Evolutionary conservation across 2,113 vertebrate species (phyloP), one percentile per base, ranked within the genome.

Genomic region (Pseudorectes ferrugineus): DNA sequence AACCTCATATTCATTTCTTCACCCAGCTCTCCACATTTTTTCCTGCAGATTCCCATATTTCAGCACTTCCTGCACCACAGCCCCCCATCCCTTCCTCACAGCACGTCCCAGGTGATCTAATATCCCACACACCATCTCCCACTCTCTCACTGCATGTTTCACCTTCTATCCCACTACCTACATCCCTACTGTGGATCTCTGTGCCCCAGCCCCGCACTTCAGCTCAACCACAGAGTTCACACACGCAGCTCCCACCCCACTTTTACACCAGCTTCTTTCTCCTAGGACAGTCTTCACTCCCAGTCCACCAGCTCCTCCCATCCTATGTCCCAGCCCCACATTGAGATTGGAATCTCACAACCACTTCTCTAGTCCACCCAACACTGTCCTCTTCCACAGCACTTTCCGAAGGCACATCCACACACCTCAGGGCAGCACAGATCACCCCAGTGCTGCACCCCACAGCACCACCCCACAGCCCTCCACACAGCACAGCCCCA

Each of bases 181-280:
- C 23, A 26, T 12, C 26, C 43, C 68, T n/a, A 1, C 18, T 0
- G 1, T 3, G 59, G 25, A 59, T 25, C 11, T 52, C 23, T 52
- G 35, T 36, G 10, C 16, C 26, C 35, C 62, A 75, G 38, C 12
- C 48, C 23, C 52, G 68, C 36, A 20, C 65, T 77, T 35, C 49
- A 79, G 33, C 38, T 49, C 75, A 48, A 26, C 23, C 4, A 0
- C 36, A 36, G 55, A 80, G 19, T 6, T 61, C 35, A 35, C 48
- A n/a, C 23, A 13, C 0, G 2, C 40, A 74, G 33, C 20, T 63
- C 26, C 43, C 17, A 4, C 29, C 21, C 25, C 14, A 52, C 16
- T 63, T 26, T 38, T 10, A 14, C 29, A 48, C 14, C 58, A 68
- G 7, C 12, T 23, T 35, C 40, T 9, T 59, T 52, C 59, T 93